phyloP scores from a whole-genome alignment of 2,888 invertebrate species.

The Gortyna flavago region DNA sequence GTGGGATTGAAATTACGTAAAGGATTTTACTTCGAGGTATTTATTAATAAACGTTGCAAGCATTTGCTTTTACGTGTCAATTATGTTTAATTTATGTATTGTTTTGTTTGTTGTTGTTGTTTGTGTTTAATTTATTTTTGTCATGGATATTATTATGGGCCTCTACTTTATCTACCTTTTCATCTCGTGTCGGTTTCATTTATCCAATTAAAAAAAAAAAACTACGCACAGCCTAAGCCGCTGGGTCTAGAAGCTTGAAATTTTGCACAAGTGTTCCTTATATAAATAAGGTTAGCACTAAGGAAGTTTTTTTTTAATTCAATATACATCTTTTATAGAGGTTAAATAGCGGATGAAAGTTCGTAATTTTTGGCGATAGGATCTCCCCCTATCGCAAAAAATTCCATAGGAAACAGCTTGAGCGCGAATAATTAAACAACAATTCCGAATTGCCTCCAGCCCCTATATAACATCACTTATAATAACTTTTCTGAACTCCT shows the following conservation, averaged over 20 bases:
- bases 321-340: not conserved
- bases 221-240: not conserved
- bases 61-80: not conserved
- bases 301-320: not conserved
- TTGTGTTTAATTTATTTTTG: not conserved
- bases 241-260: not conserved
- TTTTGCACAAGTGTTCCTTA: not conserved
- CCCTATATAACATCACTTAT: not conserved
- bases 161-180: not conserved
- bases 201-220: too few species aligned
- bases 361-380: not conserved
- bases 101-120: not conserved
- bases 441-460: not conserved
- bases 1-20: too few species aligned
- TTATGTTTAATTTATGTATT: not conserved
- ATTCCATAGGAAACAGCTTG: not conserved
- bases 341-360: not conserved
- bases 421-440: not conserved
- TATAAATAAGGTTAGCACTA: not conserved
- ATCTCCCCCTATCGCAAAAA: too few species aligned
- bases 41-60: slow-evolving; percentile 12
- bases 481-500: slow-evolving; percentile 1
- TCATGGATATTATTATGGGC: not conserved
- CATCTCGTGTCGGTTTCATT: not conserved
- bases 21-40: slow-evolving; percentile 4